These are phyloP conservation scores for Archegozetes longisetosus DNA, from an alignment of 1,140 invertebrate genomes.

Conservation along the genomic window DNA sequence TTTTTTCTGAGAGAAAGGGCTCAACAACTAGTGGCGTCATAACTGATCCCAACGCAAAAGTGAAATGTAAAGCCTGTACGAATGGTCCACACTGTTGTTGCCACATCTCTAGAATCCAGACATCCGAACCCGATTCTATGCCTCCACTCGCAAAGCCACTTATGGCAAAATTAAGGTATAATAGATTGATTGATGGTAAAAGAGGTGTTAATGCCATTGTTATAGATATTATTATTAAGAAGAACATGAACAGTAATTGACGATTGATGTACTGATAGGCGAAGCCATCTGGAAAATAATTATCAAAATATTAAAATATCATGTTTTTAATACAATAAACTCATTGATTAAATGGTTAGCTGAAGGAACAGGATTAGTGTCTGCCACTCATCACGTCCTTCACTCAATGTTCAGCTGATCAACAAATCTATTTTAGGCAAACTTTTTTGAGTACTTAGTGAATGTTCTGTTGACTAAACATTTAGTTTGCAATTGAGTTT, in stretches of 20 bases:
- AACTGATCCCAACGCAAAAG: conserved; percentile 35
- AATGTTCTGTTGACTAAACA: no score
- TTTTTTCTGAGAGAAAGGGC: conserved; percentile 24
- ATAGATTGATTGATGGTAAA: neutral
- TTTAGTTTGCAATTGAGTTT: no score
- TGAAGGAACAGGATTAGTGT: no score
- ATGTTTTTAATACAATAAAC: no score
- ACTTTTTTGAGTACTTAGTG: no score
- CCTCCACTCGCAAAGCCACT: neutral
- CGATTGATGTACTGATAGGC: neutral
- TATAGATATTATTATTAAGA: neutral
- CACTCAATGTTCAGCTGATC: no score
- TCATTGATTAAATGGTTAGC: no score
- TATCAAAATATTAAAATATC: no score
- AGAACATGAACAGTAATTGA: neutral
- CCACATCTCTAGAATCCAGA: conserved; percentile 28
- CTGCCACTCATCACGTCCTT: no score
- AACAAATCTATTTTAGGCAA: no score
- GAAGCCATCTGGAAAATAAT: neutral
- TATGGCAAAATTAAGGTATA: neutral
- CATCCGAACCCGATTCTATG: neutral
- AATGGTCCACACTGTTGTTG: conserved; percentile 33
- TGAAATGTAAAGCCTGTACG: conserved; percentile 36
- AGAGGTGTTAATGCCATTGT: neutral
- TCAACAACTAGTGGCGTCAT: conserved; percentile 33